Evolutionary conservation across 2,797 vertebrate genomes (phyloP), one percentile per base, ranked within the genome.

Genomic region (Aeoliscus strigatus): DNA sequence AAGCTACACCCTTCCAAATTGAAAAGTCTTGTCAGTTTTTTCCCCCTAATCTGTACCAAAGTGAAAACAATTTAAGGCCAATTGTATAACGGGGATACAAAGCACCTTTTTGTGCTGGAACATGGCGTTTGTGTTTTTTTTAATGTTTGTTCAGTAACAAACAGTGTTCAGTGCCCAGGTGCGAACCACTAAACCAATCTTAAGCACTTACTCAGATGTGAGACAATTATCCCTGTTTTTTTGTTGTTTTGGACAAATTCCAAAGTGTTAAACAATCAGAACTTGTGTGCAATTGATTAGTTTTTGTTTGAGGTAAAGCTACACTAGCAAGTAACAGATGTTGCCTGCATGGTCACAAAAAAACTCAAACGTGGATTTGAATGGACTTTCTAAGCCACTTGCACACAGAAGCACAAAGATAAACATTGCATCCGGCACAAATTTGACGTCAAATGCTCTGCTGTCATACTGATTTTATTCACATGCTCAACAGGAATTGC

Each of bases 241-340:
- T n/a, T n/a, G n/a, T n/a, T n/a, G n/a, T n/a, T n/a, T 62, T 38
- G 45, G 35, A 56, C 37, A 24, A 70, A 51, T 65, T 63, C n/a
- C n/a, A n/a, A n/a, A n/a, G n/a, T 71, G 11, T 58, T 43, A 55
- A 75, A 72, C 67, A 81, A 83, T 81, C 71, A 62, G 17, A 70
- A 50, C 38, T 41, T 46, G 66, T 23, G 74, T 77, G 77, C 62
- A 75, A 73, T 85, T 30, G 34, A 59, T 61, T 21, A 6, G 51
- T 60, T 44, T 56, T 34, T 43, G 39, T 61, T 64, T 48, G 31
- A 60, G 39, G 41, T 63, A 63, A 73, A 64, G 27, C 33, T 56
- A 74, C 45, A 54, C 53, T 63, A 73, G 63, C 41, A 27, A 10
- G 31, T 21, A 39, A 14, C 41, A 27, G 21, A 48, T 1, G 4